phyloP scores from a whole-genome alignment of 2,113 vertebrate species.

The Halichoerus grypus region DNA sequence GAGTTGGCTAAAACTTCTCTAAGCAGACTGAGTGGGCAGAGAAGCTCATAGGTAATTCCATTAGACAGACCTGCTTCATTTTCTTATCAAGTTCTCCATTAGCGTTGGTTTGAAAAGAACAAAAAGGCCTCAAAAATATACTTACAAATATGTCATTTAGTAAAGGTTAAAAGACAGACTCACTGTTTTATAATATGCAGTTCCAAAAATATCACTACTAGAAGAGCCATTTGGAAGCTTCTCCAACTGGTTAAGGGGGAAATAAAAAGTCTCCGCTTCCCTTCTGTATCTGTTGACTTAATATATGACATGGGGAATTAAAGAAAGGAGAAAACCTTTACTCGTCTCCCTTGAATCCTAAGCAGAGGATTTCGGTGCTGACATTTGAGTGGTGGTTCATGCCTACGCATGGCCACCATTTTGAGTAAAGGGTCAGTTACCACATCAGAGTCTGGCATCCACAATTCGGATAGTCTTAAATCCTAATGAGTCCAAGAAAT shows the following conservation, averaged over 20 bases:
- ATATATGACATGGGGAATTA: neutral
- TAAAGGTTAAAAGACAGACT: constrained; percentile 48
- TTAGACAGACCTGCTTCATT: constrained; percentile 25
- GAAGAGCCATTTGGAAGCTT: neutral
- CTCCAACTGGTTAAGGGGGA: neutral
- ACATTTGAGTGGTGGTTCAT: neutral
- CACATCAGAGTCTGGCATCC: neutral
- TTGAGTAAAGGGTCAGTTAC: neutral
- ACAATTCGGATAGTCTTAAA: neutral
- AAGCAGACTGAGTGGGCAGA: neutral
- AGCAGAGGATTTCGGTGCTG: neutral
- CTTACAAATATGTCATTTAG: constrained; percentile 35
- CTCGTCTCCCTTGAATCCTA: neutral
- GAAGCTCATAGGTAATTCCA: neutral
- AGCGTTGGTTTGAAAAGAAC: constrained; percentile 39
- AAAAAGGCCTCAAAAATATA: neutral
- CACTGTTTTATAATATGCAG: neutral
- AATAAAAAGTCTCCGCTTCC: neutral
- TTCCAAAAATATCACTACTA: constrained; percentile 10
- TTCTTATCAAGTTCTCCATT: constrained; percentile 11
- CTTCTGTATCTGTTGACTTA: neutral
- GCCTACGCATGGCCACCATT: neutral
- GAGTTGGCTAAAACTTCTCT: neutral
- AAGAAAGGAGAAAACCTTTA: neutral
- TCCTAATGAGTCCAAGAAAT: neutral